These are phyloP conservation scores for Ifrita kowaldi DNA, from an alignment of 2,113 vertebrate genomes.

Conservation along the genomic window DNA sequence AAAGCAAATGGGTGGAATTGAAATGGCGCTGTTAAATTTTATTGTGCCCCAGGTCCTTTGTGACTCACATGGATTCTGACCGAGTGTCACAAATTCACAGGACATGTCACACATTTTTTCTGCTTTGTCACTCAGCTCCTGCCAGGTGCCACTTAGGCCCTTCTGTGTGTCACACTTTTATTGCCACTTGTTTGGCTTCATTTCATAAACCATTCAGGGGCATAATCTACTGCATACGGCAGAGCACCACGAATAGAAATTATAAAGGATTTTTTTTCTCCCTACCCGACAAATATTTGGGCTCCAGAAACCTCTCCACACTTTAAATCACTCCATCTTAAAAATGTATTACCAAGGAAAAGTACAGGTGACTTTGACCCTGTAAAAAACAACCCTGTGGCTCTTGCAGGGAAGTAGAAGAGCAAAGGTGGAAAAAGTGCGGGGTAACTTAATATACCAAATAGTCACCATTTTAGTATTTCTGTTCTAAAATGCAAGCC, in stretches of 20 bases:
- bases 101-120: conserved; percentile 41
- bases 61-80: conserved; percentile 35
- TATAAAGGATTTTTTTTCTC: not conserved
- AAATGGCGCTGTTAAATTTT: conserved; percentile 19
- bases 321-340: not conserved
- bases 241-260: conserved; percentile 19
- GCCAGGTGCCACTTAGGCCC: conserved; percentile 46
- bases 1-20: conserved; percentile 8
- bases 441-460: not conserved
- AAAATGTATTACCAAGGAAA: not conserved
- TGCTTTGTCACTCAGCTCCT: conserved; percentile 32
- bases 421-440: not conserved
- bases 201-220: conserved; percentile 18
- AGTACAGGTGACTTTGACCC: not conserved
- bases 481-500: not conserved
- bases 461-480: not conserved
- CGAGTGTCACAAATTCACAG: conserved; percentile 30
- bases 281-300: not conserved
- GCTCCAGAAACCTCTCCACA: not conserved
- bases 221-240: conserved; percentile 6
- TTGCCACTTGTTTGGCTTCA: conserved; percentile 14
- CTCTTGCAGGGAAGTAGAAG: not conserved
- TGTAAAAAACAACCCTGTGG: not conserved
- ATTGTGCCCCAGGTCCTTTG: not conserved
- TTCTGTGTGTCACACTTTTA: conserved; percentile 8